These are phyloP conservation scores for Lepidochitona cinerea DNA, from an alignment of 2,888 invertebrate genomes.

Conservation along the genomic window DNA sequence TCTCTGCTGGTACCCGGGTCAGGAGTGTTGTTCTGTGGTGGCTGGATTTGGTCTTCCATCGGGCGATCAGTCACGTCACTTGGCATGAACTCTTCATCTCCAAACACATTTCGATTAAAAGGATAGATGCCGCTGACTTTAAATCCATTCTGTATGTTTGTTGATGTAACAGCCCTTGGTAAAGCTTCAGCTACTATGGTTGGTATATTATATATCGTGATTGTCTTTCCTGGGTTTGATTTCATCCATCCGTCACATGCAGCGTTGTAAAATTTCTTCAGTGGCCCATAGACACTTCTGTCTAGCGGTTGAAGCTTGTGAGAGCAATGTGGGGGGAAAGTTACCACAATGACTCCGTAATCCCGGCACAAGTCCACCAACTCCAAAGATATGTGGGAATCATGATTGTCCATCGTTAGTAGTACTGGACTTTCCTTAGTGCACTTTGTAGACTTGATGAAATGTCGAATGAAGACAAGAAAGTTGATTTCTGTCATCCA, in stretches of 20 bases:
- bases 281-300: constrained; percentile 53
- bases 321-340: constrained; percentile 30
- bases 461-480: background rate
- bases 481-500: constrained; percentile 27
- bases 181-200: no score
- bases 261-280: constrained; percentile 56
- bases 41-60: no score
- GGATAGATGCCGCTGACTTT: no score
- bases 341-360: constrained; percentile 30
- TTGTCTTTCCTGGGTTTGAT: no score
- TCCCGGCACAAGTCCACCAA: constrained; percentile 17
- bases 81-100: no score
- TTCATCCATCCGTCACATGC: constrained; percentile 51
- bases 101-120: no score
- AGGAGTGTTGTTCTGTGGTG: no score
- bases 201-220: no score
- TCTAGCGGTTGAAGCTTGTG: constrained; percentile 28
- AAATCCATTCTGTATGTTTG: no score
- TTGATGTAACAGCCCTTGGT: no score
- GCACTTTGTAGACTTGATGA: background rate
- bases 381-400: constrained; percentile 19
- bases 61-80: no score
- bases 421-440: background rate
- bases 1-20: no score
- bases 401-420: constrained; percentile 18